Base-by-base conservation (phyloP, 2,113 vertebrate genomes). In the Lophura nycthemera region DNA sequence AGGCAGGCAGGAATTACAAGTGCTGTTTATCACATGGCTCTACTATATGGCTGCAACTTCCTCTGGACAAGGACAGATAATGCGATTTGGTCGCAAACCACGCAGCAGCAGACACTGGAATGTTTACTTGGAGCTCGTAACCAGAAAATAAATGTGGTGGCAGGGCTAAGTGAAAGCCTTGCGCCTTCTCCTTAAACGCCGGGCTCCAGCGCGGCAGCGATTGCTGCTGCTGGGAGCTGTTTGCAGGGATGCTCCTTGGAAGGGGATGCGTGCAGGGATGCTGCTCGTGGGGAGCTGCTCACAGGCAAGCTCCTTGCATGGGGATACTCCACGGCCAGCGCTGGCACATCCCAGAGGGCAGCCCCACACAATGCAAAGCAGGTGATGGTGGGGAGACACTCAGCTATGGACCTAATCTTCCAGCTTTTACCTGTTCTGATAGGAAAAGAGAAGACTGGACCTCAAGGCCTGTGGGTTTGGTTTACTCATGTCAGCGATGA, bases 31-130 rank as follows among this genome's bases (percentile, higher is more conserved):
- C 78, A 71, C 73, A 56, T 54, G 63, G 78, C 83, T 79, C 72
- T 79, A 16, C 42, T 59, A 1, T 4, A 27, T 0, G 61, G 86
- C 67, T 43, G 61, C 89, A 92, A 42, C 77, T 74, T 92, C 82
- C 86, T 47, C 90, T 34, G 77, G 50, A 60, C 77, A 22, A 60
- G 67, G 8, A n/a, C 78, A 43, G 73, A 61, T 83, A 71, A 94
- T 66, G 38, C 2, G 4, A 74, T 71, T 57, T 45, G 67, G 63
- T 79, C 61, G 45, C 24, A 18, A 63, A 78, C n/a, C 48, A 20
- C 9, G 12, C 1, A n/a, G 3, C 56, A 25, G 72, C 61, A 65
- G 77, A 72, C 7, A 16, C 48, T 1, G 43, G 72, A 78, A 78
- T 38, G 73, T 74, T 64, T 56, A 45, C 82, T 47, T 15, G 82